A percentile compares a stretch with the other conserved stretches of the same genome.
Conservation (phyloP, 2,888 invertebrate genomes). For the Epinotia demarniana region DNA sequence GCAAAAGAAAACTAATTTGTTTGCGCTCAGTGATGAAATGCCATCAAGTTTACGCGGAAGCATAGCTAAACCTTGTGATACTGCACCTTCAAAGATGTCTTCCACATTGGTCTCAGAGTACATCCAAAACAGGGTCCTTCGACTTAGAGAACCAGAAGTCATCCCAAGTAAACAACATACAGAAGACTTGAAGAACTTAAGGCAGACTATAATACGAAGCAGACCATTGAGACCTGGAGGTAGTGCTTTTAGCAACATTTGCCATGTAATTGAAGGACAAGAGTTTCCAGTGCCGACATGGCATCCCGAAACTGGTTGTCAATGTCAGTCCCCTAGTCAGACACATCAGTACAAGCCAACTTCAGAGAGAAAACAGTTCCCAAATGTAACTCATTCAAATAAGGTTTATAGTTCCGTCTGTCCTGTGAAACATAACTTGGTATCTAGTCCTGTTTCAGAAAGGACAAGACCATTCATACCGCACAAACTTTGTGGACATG, state of each 20-base stretch:
- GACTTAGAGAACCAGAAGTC: slow-evolving; percentile 64
- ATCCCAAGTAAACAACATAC: slow-evolving; percentile 55
- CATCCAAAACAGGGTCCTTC: slow-evolving; percentile 71
- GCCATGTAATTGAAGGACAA: slow-evolving; percentile 74
- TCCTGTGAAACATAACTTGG: slow-evolving; percentile 51
- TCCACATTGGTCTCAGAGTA: slow-evolving; percentile 75
- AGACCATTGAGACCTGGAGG: slow-evolving; percentile 68
- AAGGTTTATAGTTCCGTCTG: slow-evolving; percentile 58
- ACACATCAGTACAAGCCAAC: slow-evolving; percentile 47
- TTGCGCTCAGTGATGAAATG: slow-evolving; percentile 80
- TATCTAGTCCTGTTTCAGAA: slow-evolving; percentile 58
- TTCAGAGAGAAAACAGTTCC: slow-evolving; percentile 51
- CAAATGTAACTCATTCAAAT: slow-evolving; percentile 56
- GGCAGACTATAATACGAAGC: slow-evolving; percentile 70
- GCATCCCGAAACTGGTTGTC: slow-evolving; percentile 64
- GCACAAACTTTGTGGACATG: slow-evolving; percentile 54
- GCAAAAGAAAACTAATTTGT: slow-evolving; percentile 67
- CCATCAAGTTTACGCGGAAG: slow-evolving; percentile 71
- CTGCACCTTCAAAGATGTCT: slow-evolving; percentile 60
- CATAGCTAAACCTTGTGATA: slow-evolving; percentile 53
- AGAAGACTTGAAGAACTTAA: slow-evolving; percentile 71
- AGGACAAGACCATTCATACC: slow-evolving; percentile 60
- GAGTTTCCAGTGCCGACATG: slow-evolving; percentile 72
- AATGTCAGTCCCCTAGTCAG: slow-evolving; percentile 53
- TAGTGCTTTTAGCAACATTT: slow-evolving; percentile 64